Evolutionary conservation across 2,113 vertebrate genomes (phyloP).

Genomic region (Cyphomyrus discorhynchus): DNA sequence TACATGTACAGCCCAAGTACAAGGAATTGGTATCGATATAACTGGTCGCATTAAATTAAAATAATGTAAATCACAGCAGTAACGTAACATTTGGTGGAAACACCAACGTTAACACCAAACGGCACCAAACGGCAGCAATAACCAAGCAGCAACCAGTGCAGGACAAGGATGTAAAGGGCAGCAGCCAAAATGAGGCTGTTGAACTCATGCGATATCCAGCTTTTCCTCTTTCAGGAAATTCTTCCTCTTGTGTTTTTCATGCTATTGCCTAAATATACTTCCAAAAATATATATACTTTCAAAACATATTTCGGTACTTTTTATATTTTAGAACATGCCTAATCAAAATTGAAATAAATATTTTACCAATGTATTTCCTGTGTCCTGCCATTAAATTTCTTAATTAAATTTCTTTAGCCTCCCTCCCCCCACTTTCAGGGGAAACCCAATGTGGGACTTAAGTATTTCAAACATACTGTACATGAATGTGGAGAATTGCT

Average conservation of each 20-base stretch:
- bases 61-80: background rate
- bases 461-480: background rate
- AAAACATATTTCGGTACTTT: background rate
- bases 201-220: background rate
- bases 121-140: background rate
- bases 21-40: background rate
- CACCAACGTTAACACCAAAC: background rate
- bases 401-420: background rate
- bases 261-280: background rate
- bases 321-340: background rate
- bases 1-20: background rate
- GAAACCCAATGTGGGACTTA: background rate
- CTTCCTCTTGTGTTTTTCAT: background rate
- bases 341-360: background rate
- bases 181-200: background rate
- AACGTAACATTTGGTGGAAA: background rate
- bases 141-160: background rate
- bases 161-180: no score
- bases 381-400: background rate
- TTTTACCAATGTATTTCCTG: background rate
- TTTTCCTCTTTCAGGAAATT: background rate
- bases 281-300: background rate
- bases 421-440: background rate
- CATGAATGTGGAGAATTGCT: background rate
- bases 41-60: background rate